Evolutionary conservation across 2,113 vertebrate species (phyloP).

Genomic region (Ctenodactylus gundi): DNA sequence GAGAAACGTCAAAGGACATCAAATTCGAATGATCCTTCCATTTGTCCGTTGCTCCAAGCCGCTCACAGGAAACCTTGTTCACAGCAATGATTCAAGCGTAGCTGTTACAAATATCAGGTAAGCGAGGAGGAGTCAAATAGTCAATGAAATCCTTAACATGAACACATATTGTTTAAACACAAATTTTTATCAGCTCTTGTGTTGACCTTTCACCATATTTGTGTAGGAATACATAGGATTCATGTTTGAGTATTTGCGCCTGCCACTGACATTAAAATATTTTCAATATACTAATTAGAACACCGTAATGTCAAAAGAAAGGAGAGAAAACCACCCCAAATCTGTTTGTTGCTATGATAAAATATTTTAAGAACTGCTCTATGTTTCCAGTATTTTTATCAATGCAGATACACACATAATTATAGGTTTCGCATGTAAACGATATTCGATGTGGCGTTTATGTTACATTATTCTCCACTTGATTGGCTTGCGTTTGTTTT

Average conservation of each 20-base stretch:
- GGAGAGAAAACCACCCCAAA: background rate
- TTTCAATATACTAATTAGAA: too few species aligned
- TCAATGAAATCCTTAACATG: background rate
- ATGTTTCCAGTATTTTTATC: background rate
- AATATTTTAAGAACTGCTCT: too few species aligned
- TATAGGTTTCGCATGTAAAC: background rate
- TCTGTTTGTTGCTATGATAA: background rate
- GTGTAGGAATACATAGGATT: background rate
- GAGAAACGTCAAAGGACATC: background rate
- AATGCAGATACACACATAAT: background rate
- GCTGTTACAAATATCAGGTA: background rate
- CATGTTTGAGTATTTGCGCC: background rate
- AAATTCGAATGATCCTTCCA: background rate
- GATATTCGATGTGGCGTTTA: background rate
- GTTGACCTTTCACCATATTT: background rate
- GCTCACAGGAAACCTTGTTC: background rate
- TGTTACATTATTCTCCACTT: background rate
- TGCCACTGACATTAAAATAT: background rate
- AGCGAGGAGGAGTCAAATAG: background rate
- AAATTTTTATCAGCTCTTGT: slow-evolving; percentile 3
- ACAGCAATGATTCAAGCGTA: too few species aligned
- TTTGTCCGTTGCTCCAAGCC: background rate
- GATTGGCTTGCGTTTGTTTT: background rate
- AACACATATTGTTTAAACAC: background rate
- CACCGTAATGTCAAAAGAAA: background rate